A percentile compares a stretch with the other conserved stretches of the same genome.
Conservation (phyloP, 2,113 vertebrate species). For the Chloroceryle aenea region DNA sequence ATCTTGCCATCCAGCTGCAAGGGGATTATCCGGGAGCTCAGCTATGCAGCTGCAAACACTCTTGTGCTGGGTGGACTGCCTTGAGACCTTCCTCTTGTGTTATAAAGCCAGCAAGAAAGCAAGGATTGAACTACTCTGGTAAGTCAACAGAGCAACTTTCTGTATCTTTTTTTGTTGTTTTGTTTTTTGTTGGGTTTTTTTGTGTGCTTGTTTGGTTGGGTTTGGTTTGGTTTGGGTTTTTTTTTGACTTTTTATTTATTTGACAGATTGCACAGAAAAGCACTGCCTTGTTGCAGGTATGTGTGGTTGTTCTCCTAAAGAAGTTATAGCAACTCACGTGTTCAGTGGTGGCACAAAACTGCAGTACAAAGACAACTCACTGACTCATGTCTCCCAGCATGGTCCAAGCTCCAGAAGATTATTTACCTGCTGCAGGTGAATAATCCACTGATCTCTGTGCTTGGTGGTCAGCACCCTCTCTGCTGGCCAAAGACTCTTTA, state of each 20-base stretch:
- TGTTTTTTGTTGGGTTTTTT: no score
- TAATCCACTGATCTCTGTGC: background rate
- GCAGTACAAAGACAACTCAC: background rate
- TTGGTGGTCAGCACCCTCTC: background rate
- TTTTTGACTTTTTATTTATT: background rate
- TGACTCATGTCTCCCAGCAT: background rate
- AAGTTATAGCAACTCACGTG: background rate
- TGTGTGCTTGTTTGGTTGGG: no score
- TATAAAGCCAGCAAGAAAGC: background rate
- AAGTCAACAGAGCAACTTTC: constrained; percentile 8
- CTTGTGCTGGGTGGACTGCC: background rate
- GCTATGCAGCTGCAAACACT: background rate
- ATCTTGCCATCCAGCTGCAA: constrained; percentile 61
- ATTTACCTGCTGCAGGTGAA: background rate
- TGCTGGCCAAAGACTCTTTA: background rate
- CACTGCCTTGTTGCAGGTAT: background rate
- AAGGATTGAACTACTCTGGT: background rate
- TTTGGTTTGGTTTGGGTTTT: no score
- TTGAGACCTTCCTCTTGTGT: background rate
- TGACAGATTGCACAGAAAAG: background rate
- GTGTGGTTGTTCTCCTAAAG: background rate
- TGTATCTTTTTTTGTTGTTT: background rate
- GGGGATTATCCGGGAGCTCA: background rate
- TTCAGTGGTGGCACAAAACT: background rate
- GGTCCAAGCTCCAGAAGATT: background rate